A percentile compares a stretch with the other conserved stretches of the same genome.
phyloP scores from a whole-genome alignment of 2,113 vertebrate genomes.

The Chinchilla lanigera region DNA sequence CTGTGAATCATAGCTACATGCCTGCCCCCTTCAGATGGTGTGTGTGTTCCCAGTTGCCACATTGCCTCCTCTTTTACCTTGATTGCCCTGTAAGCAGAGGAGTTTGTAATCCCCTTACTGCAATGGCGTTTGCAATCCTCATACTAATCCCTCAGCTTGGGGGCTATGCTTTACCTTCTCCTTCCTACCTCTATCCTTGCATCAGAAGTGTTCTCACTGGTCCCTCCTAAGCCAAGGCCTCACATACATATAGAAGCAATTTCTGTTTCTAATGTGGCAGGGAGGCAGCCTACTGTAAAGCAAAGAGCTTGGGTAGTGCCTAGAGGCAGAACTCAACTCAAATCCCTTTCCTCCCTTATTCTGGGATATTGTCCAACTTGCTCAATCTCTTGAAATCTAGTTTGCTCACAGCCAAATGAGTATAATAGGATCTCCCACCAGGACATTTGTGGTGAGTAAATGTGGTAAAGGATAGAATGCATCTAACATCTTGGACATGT shows the following conservation, averaged over 20 bases:
- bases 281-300: background rate
- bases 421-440: background rate
- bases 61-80: background rate
- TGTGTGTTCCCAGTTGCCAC: background rate
- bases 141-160: background rate
- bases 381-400: constrained; percentile 39
- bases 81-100: background rate
- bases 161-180: background rate
- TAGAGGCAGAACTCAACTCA: background rate
- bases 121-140: background rate
- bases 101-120: background rate
- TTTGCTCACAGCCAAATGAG: background rate
- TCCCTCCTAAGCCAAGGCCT: background rate
- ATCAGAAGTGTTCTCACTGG: background rate
- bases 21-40: background rate
- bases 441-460: background rate
- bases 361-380: background rate
- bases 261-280: constrained; percentile 14
- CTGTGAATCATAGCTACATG: background rate
- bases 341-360: background rate
- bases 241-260: background rate
- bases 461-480: background rate
- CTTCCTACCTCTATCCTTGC: background rate
- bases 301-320: background rate
- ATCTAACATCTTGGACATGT: background rate